Base-by-base conservation (phyloP, 92 coral and sea anemone species). In the Parazoanthus atlanticus region DNA sequence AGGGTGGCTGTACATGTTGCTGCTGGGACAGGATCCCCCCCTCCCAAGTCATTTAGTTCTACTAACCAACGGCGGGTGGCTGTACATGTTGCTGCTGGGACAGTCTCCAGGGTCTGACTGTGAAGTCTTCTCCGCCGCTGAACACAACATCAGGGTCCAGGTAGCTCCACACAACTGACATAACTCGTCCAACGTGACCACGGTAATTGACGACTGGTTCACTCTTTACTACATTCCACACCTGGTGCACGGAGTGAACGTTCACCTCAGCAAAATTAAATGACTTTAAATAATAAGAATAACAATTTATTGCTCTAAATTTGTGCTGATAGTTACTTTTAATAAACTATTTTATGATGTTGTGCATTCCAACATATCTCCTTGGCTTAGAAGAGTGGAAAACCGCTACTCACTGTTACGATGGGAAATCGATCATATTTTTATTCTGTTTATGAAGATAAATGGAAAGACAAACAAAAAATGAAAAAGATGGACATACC, bases 41-140 rank as follows among this genome's bases (percentile, higher is more conserved):
- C n/a, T n/a, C 23, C 3, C 8, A 8, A 72, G 32, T 26, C 31
- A 28, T 29, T 52, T 46, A 3, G 78, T 17, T 71, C 43, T 71
- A 17, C 92, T 56, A 56, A 96, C 99, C 95, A 31, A 89, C 79
- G 3, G 84, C 88, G 4, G 99, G 99, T 5, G 99, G 99, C 10
- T 94, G 97, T 38, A 81, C 85, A 75, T 92, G 90, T 17, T 90
- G 66, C 79, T 92, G 98, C 21, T 74, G 69, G 31, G 94, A 94
- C 30, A 96, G 91, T 88, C 93, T 94, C 99, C 99, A 97, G 15
- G 96, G 94, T 33, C 98, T 92, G 33, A 93, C 98, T 10, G 99
- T 96, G 19, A 98, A 98, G 79, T 97, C 99, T 84, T 96, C 99
- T 25, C 99, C 96, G 3, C 99, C 99, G 41, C 98, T 97, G 82